phyloP scores from a whole-genome alignment of 2,888 invertebrate species.

The Oegoconia quadripuncta region DNA sequence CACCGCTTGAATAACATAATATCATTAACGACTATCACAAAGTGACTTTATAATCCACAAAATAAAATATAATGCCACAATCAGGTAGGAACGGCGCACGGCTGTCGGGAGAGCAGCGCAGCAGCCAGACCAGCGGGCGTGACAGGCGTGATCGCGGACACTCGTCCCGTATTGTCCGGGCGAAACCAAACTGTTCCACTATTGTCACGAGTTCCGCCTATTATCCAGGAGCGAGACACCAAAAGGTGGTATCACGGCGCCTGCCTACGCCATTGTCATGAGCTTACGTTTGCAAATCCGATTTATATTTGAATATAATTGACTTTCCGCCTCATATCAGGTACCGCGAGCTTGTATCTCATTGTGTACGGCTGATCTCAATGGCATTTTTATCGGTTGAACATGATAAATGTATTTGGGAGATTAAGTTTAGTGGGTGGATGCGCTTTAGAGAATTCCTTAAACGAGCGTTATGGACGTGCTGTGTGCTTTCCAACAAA shows the following conservation, averaged over 20 bases:
- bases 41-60: slow-evolving; percentile 50
- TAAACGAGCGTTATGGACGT: too few relatives aligned
- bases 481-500: too few relatives aligned
- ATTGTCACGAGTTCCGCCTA: slow-evolving; percentile 37
- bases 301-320: slow-evolving; percentile 80
- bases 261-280: slow-evolving; percentile 65
- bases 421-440: slow-evolving; percentile 57
- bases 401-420: slow-evolving; percentile 75
- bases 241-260: slow-evolving; percentile 51
- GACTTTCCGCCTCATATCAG: slow-evolving; percentile 72
- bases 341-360: slow-evolving; percentile 61
- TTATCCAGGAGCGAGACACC: slow-evolving; percentile 36
- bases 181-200: slow-evolving; percentile 25
- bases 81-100: slow-evolving; percentile 26
- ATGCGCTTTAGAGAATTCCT: too few relatives aligned
- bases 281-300: slow-evolving; percentile 77
- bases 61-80: slow-evolving; percentile 38
- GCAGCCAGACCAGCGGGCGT: slow-evolving; percentile 11
- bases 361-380: slow-evolving; percentile 71
- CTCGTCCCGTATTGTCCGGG: slow-evolving; percentile 29
- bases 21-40: too few relatives aligned
- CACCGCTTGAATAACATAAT: too few relatives aligned
- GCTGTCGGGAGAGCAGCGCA: slow-evolving; percentile 19
- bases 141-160: slow-evolving; percentile 39
- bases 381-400: slow-evolving; percentile 74